Evolutionary conservation across 2,113 vertebrate genomes (phyloP).

Genomic region (Channa maculata): DNA sequence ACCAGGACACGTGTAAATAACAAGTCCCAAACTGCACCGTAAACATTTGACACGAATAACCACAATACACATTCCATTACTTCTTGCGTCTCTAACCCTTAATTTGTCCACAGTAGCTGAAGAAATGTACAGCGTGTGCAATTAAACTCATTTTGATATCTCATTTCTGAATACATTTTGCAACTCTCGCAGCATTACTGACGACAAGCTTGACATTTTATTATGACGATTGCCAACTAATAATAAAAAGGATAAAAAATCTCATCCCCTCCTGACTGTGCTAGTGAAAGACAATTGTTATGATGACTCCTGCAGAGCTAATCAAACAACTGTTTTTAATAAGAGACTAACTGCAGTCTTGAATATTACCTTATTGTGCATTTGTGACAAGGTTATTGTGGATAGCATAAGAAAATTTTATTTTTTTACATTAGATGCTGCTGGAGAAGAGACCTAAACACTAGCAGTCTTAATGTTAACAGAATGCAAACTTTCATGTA

Average conservation of each 20-base stretch:
- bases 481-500: background rate
- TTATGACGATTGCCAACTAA: slow-evolving; percentile 4
- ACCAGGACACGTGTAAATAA: too few relatives aligned
- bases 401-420: too few relatives aligned
- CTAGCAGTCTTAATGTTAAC: background rate
- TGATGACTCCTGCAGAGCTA: background rate
- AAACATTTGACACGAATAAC: too few relatives aligned
- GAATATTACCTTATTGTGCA: too few relatives aligned
- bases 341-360: background rate
- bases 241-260: background rate
- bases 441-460: background rate
- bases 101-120: background rate
- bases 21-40: background rate
- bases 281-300: background rate
- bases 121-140: background rate
- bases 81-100: background rate
- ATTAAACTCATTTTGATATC: background rate
- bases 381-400: background rate
- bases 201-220: slow-evolving; percentile 8
- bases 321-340: background rate
- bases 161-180: slow-evolving; percentile 17
- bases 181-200: slow-evolving; percentile 1
- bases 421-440: background rate
- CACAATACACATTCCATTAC: too few relatives aligned
- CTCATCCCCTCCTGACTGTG: background rate